A percentile compares a stretch with the other conserved stretches of the same genome.
phyloP scores from a whole-genome alignment of 2,113 vertebrate species.

The Bos javanicus region DNA sequence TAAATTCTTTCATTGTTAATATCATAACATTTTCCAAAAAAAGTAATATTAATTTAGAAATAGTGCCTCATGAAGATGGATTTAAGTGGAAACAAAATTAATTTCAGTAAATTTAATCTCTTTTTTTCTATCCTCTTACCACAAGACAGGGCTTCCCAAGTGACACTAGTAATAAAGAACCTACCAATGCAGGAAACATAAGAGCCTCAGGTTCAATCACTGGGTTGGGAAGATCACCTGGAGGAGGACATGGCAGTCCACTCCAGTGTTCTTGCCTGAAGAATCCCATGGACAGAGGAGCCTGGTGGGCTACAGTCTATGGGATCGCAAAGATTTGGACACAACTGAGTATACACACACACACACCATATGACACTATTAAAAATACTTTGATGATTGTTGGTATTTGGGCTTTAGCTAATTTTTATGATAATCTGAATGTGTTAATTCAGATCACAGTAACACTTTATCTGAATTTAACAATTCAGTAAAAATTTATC shows the following conservation, averaged over 20 bases:
- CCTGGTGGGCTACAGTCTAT: background rate
- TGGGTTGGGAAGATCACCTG: background rate
- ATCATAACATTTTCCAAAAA: background rate
- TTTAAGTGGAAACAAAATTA: background rate
- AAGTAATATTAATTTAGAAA: background rate
- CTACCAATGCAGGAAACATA: background rate
- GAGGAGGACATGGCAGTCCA: background rate
- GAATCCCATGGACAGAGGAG: background rate
- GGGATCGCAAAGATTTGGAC: background rate
- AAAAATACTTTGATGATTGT: background rate
- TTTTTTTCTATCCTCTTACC: background rate
- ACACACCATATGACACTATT: background rate
- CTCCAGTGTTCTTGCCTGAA: background rate
- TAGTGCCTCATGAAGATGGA: background rate
- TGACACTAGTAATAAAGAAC: background rate
- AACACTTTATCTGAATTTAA: too few species aligned
- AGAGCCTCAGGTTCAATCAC: accelerated
- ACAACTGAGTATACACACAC: background rate
- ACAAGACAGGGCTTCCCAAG: background rate
- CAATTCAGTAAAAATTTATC: background rate
- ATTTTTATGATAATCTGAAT: background rate
- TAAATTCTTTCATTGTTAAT: background rate
- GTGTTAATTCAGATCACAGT: background rate
- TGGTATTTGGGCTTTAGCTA: background rate
- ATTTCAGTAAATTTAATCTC: background rate